Evolutionary conservation across 2,888 invertebrate genomes (phyloP), one percentile per base, ranked within the genome.

Genomic region (Leptinotarsa rubiginosa): DNA sequence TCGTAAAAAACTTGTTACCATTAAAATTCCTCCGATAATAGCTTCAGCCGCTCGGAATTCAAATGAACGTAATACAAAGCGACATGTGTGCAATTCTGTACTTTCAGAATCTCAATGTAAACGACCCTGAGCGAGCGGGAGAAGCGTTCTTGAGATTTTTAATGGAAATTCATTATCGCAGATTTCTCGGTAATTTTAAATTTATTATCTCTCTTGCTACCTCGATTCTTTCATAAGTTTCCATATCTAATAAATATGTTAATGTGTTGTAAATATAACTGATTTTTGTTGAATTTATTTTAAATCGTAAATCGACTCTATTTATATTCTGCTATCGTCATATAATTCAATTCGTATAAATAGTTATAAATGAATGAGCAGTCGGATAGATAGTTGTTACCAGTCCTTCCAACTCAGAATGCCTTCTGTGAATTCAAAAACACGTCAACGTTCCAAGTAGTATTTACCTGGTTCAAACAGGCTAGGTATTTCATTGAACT

Each of bases 101-200:
- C 65, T 71, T 77, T 74, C 73, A 69, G 70, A 77, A 75, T 68
- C 70, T 75, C 74, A 78, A 75, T 81, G 80, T 80, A 80, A 80
- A 80, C 69, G 80, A 80, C 80, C 80, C 78, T 80, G 80, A 78
- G 50, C 67, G 62, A 69, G 25, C 41, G 41, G 69, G 71, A 65
- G 71, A 75, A 75, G 76, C 78, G 75, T 76, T 78, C 78, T 77
- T 77, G 74, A 75, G 76, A 74, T 77, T 77, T 76, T 78, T 77
- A 76, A 79, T 75, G 71, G 77, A 78, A 78, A 80, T 78, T 74
- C 80, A 77, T 80, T 78, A 79, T 80, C 78, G 77, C 74, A 49
- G 76, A 79, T 76, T 80, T 80, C 80, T 78, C 71, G 75, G 78
- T 79, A 78, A 70, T 68, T 66, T 70, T 52, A 68, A 74, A 74